These are phyloP conservation scores for Balearica regulorum DNA, from an alignment of 2,797 vertebrate genomes.

Conservation along the genomic window DNA sequence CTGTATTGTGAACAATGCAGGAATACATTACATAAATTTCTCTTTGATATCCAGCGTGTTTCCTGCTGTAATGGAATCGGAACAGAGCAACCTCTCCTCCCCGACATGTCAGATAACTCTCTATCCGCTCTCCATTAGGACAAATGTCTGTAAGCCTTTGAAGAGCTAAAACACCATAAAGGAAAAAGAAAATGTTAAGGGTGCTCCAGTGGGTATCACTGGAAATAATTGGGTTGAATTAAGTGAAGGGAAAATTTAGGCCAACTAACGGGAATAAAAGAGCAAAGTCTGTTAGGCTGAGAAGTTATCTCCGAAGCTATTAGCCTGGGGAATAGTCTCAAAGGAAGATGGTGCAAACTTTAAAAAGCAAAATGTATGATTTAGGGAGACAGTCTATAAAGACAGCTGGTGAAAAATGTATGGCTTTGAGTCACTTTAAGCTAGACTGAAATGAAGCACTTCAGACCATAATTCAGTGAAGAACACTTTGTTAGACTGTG, in stretches of 20 bases:
- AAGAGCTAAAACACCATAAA: slow-evolving; percentile 56
- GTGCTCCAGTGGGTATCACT: slow-evolving; percentile 62
- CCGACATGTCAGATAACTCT: slow-evolving; percentile 67
- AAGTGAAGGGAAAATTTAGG: slow-evolving; percentile 23
- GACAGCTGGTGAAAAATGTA: slow-evolving; percentile 31
- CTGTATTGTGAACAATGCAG: slow-evolving; percentile 67
- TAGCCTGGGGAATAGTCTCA: slow-evolving; percentile 42
- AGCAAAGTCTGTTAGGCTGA: slow-evolving; percentile 46
- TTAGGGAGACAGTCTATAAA: slow-evolving; percentile 33
- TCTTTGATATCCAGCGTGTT: slow-evolving; percentile 74
- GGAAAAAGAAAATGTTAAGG: slow-evolving; percentile 57
- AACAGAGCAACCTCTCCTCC: slow-evolving; percentile 68
- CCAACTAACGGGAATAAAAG: slow-evolving; percentile 45
- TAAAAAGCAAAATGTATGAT: slow-evolving; percentile 52
- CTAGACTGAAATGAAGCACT: neutral
- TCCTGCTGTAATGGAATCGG: slow-evolving; percentile 73
- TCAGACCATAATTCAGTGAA: neutral
- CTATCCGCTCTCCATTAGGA: slow-evolving; percentile 65
- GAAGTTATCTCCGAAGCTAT: neutral
- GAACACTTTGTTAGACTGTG: neutral
- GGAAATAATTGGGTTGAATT: slow-evolving; percentile 44
- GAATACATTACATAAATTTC: slow-evolving; percentile 81
- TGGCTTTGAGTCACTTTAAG: slow-evolving; percentile 25
- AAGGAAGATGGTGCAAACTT: slow-evolving; percentile 44
- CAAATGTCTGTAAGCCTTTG: slow-evolving; percentile 63